Conservation (phyloP, 2,888 invertebrate genomes). For the Ethmia dodecea region DNA sequence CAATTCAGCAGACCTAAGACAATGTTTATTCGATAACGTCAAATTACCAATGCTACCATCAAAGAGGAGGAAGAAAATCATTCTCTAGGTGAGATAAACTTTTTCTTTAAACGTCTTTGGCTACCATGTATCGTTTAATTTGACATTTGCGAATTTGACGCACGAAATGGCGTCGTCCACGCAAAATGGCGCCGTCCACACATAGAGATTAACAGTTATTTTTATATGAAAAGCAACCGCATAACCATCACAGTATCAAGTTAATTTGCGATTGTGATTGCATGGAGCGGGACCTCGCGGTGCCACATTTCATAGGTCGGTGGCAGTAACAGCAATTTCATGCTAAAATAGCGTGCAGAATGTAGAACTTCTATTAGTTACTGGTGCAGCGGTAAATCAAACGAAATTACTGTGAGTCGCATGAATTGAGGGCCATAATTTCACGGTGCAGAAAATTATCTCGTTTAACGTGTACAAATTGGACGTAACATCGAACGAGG, state of each 20-base stretch:
- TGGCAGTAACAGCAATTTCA: conserved; percentile 34
- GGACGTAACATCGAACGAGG: conserved; percentile 24
- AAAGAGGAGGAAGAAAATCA: too few relatives aligned
- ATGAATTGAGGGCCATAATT: conserved; percentile 41
- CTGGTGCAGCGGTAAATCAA: conserved; percentile 50
- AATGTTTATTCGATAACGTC: too few relatives aligned
- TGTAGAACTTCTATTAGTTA: conserved; percentile 39
- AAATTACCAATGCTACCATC: too few relatives aligned
- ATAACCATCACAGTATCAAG: too few relatives aligned
- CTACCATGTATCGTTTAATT: too few relatives aligned
- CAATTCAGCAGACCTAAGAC: too few relatives aligned
- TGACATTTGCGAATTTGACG: too few relatives aligned
- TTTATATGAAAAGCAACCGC: too few relatives aligned
- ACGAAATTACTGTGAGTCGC: conserved; percentile 44
- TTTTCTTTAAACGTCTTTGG: too few relatives aligned
- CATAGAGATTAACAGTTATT: neutral
- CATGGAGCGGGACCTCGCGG: conserved; percentile 20
- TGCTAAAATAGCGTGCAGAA: conserved; percentile 48
- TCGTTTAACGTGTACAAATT: conserved; percentile 43
- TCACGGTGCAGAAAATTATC: conserved; percentile 48
- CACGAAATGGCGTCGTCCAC: neutral
- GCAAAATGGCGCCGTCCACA: neutral
- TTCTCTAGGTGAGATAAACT: too few relatives aligned
- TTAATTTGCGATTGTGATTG: conserved; percentile 32
- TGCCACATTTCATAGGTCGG: conserved; percentile 30